Conservation (phyloP, 2,113 vertebrate species). For the Ptyas mucosa region DNA sequence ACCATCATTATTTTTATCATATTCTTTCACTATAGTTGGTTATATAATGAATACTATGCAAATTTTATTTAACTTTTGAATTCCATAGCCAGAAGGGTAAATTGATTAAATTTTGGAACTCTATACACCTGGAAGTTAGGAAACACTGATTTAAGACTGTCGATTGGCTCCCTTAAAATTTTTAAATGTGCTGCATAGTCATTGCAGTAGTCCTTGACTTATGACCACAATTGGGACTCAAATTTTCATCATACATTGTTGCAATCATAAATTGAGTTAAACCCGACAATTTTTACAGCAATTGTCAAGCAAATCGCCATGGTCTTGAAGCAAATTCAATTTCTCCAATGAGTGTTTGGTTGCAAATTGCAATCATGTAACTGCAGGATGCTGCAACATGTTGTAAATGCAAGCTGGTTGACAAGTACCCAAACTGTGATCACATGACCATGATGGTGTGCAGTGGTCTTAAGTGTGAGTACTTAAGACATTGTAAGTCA, state of each 20-base stretch:
- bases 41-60: background rate
- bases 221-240: too few relatives aligned
- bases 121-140: conserved; percentile 1
- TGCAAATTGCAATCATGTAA: too few relatives aligned
- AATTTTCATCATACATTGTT: too few relatives aligned
- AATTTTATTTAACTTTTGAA: conserved; percentile 21
- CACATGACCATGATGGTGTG: too few relatives aligned
- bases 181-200: conserved; percentile 33
- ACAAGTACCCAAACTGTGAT: too few relatives aligned
- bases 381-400: too few relatives aligned
- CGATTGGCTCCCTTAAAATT: conserved; percentile 35
- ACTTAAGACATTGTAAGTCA: background rate
- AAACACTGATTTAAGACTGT: conserved; percentile 49
- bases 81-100: conserved; percentile 39
- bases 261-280: too few relatives aligned
- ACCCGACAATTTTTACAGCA: too few relatives aligned
- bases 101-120: conserved; percentile 37
- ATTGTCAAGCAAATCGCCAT: too few relatives aligned
- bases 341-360: too few relatives aligned
- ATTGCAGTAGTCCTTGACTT: background rate
- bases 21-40: background rate
- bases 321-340: too few relatives aligned
- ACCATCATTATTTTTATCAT: background rate
- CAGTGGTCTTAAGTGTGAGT: background rate
- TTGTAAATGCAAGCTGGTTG: too few relatives aligned